A percentile compares a stretch with the other conserved stretches of the same genome.
phyloP scores from a whole-genome alignment of 2,113 vertebrate genomes.

The Sinocyclocheilus grahami region DNA sequence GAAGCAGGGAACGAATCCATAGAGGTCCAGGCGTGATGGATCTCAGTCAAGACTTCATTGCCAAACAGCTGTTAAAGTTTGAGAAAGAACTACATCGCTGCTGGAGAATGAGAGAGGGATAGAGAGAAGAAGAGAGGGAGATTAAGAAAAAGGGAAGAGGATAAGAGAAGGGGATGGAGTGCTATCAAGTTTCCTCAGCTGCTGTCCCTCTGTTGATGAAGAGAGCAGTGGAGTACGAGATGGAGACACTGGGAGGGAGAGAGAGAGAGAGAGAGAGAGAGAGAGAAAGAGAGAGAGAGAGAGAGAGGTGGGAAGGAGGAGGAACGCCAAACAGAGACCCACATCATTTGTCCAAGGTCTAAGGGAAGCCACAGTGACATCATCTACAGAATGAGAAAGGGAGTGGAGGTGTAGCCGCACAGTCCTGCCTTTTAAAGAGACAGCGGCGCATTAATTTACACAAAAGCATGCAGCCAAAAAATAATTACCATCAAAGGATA shows the following conservation, averaged over 20 bases:
- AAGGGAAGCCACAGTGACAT: conserved; percentile 70
- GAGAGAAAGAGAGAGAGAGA: conserved; percentile 24
- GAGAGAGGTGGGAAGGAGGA: conserved; percentile 30
- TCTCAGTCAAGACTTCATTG: conserved; percentile 42
- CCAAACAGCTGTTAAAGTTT: conserved; percentile 56
- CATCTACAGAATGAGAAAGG: conserved; percentile 56
- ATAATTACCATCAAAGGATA: background rate
- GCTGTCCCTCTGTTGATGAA: conserved; percentile 49
- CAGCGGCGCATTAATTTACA: conserved; percentile 16
- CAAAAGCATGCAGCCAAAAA: background rate
- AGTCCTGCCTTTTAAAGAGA: conserved; percentile 72
- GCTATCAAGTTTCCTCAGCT: conserved; percentile 52
- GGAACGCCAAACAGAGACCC: conserved; percentile 39
- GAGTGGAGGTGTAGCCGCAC: conserved; percentile 57
- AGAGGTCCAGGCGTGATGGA: conserved; percentile 29
- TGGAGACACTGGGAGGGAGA: conserved; percentile 27
- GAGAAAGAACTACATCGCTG: conserved; percentile 61
- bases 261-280: conserved; percentile 28
- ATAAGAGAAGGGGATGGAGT: conserved; percentile 44
- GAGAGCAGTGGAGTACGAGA: conserved; percentile 44
- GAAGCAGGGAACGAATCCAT: conserved; percentile 41
- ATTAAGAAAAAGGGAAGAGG: conserved; percentile 41
- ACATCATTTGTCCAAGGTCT: conserved; percentile 62
- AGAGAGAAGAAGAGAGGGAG: conserved; percentile 50
- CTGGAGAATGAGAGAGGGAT: conserved; percentile 32